Evolutionary conservation across 2,113 vertebrate genomes (phyloP), one percentile per base, ranked within the genome.

Genomic region (Cavia porcellus): DNA sequence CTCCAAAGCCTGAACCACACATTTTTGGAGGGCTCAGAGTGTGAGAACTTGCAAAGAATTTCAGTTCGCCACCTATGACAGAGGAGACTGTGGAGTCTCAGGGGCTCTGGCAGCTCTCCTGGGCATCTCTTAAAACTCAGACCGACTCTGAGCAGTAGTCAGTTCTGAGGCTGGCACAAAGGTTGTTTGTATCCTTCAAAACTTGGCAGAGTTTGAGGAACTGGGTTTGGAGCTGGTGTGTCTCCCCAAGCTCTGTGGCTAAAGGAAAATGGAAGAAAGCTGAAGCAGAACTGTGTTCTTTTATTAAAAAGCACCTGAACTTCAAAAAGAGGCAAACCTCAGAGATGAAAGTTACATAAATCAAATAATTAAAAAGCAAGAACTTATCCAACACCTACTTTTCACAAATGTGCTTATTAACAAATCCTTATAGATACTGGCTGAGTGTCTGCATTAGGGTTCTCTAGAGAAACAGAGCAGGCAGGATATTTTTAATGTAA

Each of bases 21-120:
- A 64, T 90, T 87, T 86, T 88, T 95, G 57, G 81, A 90, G 70
- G 88, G 88, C 94, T 35, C 28, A 82, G 47, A 61, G n/a, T 59
- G 13, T 42, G 19, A 66, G 19, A 90, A 92, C 80, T 80, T 90
- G 72, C 64, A 64, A 92, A 82, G 64, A 94, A 85, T 47, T 61
- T 75, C 35, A 20, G 81, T 55, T 52, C 86, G 13, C 35, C 59
- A 80, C 10, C 19, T 89, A 74, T 50, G 62, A 24, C 11, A 35
- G 84, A 85, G 47, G 30, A 52, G n/a, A 83, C 0, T 17, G 25
- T 32, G 13, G 14, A 32, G 52, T 89, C n/a, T 74, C 83, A 88
- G 75, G 52, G 22, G 24, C 38, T 19, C 64, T 79, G 35, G 52
- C 66, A 11, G 30, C 77, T 59, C 61, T 90, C 88, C 52, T 80